Base-by-base conservation (phyloP, 2,888 invertebrate genomes). In the Lycocerus yunnanus region DNA sequence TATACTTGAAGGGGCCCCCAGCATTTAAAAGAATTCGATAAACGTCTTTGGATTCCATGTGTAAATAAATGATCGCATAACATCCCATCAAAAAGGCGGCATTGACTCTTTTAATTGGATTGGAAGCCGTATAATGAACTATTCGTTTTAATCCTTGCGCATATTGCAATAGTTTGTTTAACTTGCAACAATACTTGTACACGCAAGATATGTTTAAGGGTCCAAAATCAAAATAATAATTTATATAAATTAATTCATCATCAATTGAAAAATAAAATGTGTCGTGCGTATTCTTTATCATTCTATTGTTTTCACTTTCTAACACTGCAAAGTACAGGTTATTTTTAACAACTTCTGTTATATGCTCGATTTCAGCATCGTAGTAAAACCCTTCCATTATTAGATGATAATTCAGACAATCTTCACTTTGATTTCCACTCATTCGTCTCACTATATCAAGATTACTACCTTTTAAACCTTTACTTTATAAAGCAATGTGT, bases 191-290 rank as follows among this genome's bases (percentile, higher is more conserved):
- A 86, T 95, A 96, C 83, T 93, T 92, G 86, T 94, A 96, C 27
- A 97, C 88, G 89, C 94, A 94, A 2, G 94, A 94, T 80, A 97
- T 89, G 88, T 96, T 97, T 80, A 96, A 88, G 0, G 97, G 97
- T 3, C 97, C 97, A 87, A 97, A 97, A 86, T 97, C 97, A 18
- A 92, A 91, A 87, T 95, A 96, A 87, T 94, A 95, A 85, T 95
- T 95, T 87, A 94, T 92, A 85, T 96, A 96, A 0, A 93, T 87
- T 78, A 95, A 88, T 83, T 95, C 94, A 80, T 93, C 90, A 83
- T 96, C 96, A 75, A 93, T 91, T 82, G 89, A 91, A 86, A 96
- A 95, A 85, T 93, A 96, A 87, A 94, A 92, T 11, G 91, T 90
- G 78, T 93, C 92, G 15, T 87, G 83, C 16, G 93, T 93, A 78